Evolutionary conservation across 2,888 invertebrate genomes (phyloP), one percentile per base, ranked within the genome.

Genomic region (Gibbula magus): DNA sequence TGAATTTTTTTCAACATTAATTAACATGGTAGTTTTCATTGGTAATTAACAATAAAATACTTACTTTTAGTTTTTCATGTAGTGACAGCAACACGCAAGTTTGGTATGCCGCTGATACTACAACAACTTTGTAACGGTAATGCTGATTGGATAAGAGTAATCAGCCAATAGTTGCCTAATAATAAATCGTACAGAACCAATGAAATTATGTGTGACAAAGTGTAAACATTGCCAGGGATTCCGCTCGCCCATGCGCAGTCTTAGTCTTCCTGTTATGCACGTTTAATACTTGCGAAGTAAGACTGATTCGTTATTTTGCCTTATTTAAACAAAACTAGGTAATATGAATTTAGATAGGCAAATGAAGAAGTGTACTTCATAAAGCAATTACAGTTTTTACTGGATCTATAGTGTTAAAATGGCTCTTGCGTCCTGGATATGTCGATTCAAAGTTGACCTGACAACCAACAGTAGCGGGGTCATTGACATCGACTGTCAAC

Each of bases 181-280:
- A 45, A 20, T 8, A 25, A 25, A 29, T 61, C 29, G 16, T 0
- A 25, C 7, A 25, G 1, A 53, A 29, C 83, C 79, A 83, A 83
- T 82, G 29, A 76, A 66, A 74, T 0, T 32, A 75, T 75, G n/a
- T n/a, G 73, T 79, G 29, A 70, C 78, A 81, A 79, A 75, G 13
- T 56, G 20, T 53, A 77, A 52, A 52, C 67, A 52, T 20, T n/a
- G 61, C 13, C 25, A 4, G 16, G 4, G 13, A 13, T 61, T 61
- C 61, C 61, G 25, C 5, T 61, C 2, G 16, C 16, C 25, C 61
- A 61, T 61, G 61, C 61, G 61, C 61, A 61, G 29, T 61, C 13
- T 13, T n/a, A 61, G 61, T 61, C 61, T 67, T 75, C 53, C 54
- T 67, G 61, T 73, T 51, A 70, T 82, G 83, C 82, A 83, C 80